These are phyloP conservation scores for Cryptoprocta ferox DNA, from an alignment of 2,797 vertebrate species.

Conservation along the genomic window DNA sequence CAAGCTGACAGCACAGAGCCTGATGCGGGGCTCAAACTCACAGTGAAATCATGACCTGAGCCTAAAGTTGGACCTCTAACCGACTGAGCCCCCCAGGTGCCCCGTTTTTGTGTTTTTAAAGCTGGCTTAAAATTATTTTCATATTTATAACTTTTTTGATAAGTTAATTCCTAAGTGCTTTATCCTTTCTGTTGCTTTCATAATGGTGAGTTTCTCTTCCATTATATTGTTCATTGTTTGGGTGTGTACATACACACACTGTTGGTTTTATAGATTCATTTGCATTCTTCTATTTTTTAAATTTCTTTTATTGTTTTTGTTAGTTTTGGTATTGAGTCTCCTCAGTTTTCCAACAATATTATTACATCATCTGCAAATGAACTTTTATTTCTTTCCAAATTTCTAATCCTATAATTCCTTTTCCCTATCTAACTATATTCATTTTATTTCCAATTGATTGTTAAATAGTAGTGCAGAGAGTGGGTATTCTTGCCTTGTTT, in stretches of 20 bases:
- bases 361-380: not conserved
- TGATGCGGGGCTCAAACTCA: too few species aligned
- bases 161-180: not conserved
- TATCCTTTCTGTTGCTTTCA: not conserved
- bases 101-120: not conserved
- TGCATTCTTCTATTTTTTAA: not conserved
- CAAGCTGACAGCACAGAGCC: too few species aligned
- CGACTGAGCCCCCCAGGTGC: too few species aligned
- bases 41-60: too few species aligned
- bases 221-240: not conserved
- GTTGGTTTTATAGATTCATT: not conserved
- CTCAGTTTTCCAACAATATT: not conserved
- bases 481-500: not conserved
- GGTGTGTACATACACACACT: too few species aligned
- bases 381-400: not conserved
- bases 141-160: not conserved
- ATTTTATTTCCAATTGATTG: not conserved
- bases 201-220: not conserved
- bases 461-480: not conserved
- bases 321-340: not conserved
- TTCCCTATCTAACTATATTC: not conserved
- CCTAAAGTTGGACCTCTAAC: too few species aligned
- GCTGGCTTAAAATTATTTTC: not conserved
- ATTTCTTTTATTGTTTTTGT: not conserved
- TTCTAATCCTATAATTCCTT: not conserved